phyloP scores from a whole-genome alignment of 2,888 invertebrate species.

The Stegophylla sp. region DNA sequence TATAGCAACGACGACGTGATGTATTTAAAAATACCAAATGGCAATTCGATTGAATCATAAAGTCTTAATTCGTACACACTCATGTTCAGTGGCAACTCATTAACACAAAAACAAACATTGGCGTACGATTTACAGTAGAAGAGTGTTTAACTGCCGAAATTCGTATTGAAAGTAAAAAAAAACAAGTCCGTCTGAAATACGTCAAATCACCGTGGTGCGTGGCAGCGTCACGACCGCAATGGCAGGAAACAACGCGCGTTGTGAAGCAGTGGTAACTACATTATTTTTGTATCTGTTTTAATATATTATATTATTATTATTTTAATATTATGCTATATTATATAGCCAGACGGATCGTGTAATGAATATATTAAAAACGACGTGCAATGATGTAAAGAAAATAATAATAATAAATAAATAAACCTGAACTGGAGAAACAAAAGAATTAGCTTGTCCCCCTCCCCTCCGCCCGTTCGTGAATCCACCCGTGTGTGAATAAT shows the following conservation, averaged over 20 bases:
- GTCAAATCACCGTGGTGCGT: neutral
- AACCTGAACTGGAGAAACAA: slow-evolving; percentile 19
- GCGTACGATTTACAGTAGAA: neutral
- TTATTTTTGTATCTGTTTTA: neutral
- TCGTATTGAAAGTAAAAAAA: neutral
- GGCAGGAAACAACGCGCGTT: neutral
- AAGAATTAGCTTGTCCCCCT: neutral
- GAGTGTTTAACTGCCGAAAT: neutral
- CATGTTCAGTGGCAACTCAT: neutral
- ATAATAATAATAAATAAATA: slow-evolving; percentile 18
- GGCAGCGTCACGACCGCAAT: neutral
- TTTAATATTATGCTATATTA: slow-evolving; percentile 13
- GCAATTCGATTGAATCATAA: slow-evolving; percentile 11
- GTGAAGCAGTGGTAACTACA: neutral
- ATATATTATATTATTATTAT: neutral
- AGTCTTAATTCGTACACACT: neutral
- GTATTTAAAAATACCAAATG: neutral
- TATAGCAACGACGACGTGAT: neutral
- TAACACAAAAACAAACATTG: neutral
- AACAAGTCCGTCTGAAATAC: neutral
- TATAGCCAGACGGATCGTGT: neutral
- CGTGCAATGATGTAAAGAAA: slow-evolving; percentile 3
- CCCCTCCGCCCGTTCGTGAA: neutral
- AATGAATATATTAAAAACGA: slow-evolving; percentile 32
- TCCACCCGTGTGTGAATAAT: slow-evolving; percentile 25